Base-by-base conservation (phyloP, 2,888 invertebrate species). In the Myathropa florea region DNA sequence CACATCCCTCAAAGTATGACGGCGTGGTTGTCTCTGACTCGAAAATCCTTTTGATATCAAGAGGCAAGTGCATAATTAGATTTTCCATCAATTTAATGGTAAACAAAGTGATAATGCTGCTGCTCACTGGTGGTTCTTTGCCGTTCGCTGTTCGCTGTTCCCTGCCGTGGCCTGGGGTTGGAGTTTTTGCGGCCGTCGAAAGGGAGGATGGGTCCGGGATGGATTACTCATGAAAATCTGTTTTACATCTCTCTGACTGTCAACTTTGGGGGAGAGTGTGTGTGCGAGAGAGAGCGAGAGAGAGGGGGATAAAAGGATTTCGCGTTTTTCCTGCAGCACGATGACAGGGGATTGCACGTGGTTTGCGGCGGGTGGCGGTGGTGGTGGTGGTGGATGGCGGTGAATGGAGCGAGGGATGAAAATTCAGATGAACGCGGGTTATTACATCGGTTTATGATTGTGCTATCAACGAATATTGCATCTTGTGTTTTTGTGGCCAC, bases 61-160 rank as follows among this genome's bases (percentile, higher is more conserved):
- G 59, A 71, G 71, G 71, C 78, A 71, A 78, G 70, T 64, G 78
- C 64, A 71, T 78, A 78, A 78, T 71, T 78, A 55, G 71, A 78
- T 78, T 78, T 78, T 71, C 78, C 64, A 71, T 78, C 71, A 78
- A 78, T 78, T 78, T 78, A 78, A 78, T 78, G 78, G 78, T 12
- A 71, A 78, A 71, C 78, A 78, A 71, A 78, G 78, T 78, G 71
- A 71, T 78, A 78, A 78, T 64, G 59, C 71, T 71, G 57, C 71
- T 46, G 39, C n/a, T 61, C 60, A 18, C 12, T 33, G 60, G 46
- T 28, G 14, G 39, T 39, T 39, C 39, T 46, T 18, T 46, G 61
- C 30, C 23, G 64, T 18, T 61, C 21, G 12, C 30, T 30, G n/a
- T 46, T 18, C 18, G 61, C 30, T 14, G 64, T 18, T 61, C 21